Base-by-base conservation (phyloP, 2,113 vertebrate genomes). In the Passer domesticus region DNA sequence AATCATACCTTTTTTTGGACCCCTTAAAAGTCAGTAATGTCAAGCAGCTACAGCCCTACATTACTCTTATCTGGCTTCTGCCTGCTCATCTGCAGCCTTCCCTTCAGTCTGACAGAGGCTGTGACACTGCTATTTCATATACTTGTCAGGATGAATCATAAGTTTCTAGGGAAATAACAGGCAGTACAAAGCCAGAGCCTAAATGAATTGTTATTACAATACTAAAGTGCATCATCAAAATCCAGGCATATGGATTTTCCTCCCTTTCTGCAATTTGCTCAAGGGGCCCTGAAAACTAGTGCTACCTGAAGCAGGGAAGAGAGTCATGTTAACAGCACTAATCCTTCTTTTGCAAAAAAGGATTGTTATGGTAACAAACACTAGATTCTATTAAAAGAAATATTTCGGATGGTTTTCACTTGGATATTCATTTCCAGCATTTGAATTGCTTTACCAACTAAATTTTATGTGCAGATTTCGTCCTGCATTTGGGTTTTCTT, bases 281-380 rank as follows among this genome's bases (percentile, higher is more conserved):
- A 0, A 89, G 41, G 49, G 69, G 53, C 37, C 74, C 53, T 94
- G 78, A 55, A 92, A 95, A 49, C n/a, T 2, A 75, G 77, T 10
- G 22, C 39, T 62, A 94, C 87, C 81, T 94, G 66, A 68, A 87
- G 22, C 8, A 4, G 69, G 69, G 81, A 89, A 75, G 5, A 44
- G 50, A 80, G 76, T 83, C 79, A 47, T 17, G 62, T 72, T 87
- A 95, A 94, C 81, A 91, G 77, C 69, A 49, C 49, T 91, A 89
- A 92, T 91, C 60, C 30, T 67, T 62, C 89, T 79, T 41, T 35
- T 35, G 8, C 37, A 59, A 49, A 87, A 87, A 87, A 56, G 66
- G 62, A 95, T 87, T 96, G 91, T 92, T 95, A 92, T 91, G 93
- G 78, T 87, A 92, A 94, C 92, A 95, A 92, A 91, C 77, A 76